Percentiles rank a stretch among this genome's conserved stretches.
Evolutionary conservation across 2,888 invertebrate genomes (phyloP).

Genomic region (Embidobia sp.): DNA sequence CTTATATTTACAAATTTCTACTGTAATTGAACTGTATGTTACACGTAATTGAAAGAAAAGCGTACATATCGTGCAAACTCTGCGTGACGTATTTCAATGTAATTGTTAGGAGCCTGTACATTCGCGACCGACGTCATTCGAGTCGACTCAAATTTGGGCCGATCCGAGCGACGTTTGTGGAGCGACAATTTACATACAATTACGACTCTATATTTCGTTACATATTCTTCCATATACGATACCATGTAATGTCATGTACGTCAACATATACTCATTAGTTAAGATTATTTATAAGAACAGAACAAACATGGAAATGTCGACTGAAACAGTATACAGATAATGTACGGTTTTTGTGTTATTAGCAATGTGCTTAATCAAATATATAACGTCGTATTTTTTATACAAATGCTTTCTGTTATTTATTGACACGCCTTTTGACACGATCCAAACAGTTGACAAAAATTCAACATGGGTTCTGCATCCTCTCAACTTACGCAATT

Average conservation of each 20-base stretch:
- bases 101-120: conserved; percentile 10
- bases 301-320: conserved; percentile 39
- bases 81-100: conserved; percentile 5
- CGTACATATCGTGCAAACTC: conserved; percentile 13
- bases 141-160: too few species aligned
- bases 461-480: too few species aligned
- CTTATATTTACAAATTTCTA: conserved; percentile 18
- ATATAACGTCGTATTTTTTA: conserved; percentile 57
- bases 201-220: conserved; percentile 20
- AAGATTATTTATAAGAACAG: conserved; percentile 50
- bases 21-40: conserved; percentile 11
- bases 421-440: background rate
- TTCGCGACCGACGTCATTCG: too few species aligned
- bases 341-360: conserved; percentile 57
- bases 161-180: background rate
- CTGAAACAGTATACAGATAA: conserved; percentile 39
- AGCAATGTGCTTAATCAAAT: conserved; percentile 49
- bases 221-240: conserved; percentile 38
- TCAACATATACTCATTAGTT: conserved; percentile 51
- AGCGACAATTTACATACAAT: background rate
- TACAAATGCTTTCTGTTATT: conserved; percentile 18
- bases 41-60: background rate
- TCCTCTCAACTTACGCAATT: too few species aligned
- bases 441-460: background rate
- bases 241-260: conserved; percentile 36